phyloP scores from a whole-genome alignment of 2,113 vertebrate genomes.

The Vimba vimba region DNA sequence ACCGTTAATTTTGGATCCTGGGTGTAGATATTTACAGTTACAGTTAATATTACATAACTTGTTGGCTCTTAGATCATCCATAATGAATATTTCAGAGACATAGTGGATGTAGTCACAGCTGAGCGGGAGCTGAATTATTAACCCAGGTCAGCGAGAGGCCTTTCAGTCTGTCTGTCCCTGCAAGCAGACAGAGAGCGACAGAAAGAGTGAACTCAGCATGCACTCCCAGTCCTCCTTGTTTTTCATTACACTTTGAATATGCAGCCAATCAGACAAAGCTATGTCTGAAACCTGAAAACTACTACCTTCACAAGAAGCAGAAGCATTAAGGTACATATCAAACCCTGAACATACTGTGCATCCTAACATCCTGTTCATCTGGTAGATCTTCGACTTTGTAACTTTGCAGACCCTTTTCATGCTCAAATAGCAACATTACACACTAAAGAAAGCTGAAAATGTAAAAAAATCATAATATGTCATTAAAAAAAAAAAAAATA shows the following conservation, averaged over 20 bases:
- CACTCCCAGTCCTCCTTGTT: not conserved
- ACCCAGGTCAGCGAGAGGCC: constrained; percentile 31
- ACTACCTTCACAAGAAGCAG: not conserved
- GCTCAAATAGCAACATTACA: too few species aligned
- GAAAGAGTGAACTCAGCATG: constrained; percentile 31
- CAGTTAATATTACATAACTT: constrained; percentile 38
- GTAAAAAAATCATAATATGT: too few species aligned
- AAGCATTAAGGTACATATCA: not conserved
- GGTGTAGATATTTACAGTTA: not conserved
- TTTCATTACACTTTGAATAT: constrained; percentile 16
- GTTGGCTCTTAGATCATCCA: constrained; percentile 12
- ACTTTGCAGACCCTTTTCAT: too few species aligned
- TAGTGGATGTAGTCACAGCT: constrained; percentile 37
- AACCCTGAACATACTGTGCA: not conserved
- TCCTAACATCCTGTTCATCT: not conserved
- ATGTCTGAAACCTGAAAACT: not conserved
- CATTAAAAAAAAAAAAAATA: too few species aligned
- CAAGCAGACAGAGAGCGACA: constrained; percentile 20
- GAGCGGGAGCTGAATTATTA: constrained; percentile 54
- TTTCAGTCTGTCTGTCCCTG: constrained; percentile 20
- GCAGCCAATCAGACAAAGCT: not conserved
- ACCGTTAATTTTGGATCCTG: not conserved
- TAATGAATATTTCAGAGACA: constrained; percentile 54
- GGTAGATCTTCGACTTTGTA: not conserved
- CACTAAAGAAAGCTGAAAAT: too few species aligned